A percentile compares a stretch with the other conserved stretches of the same genome.
phyloP scores from a whole-genome alignment of 2,888 invertebrate genomes.

The Eucera pruinosa region DNA sequence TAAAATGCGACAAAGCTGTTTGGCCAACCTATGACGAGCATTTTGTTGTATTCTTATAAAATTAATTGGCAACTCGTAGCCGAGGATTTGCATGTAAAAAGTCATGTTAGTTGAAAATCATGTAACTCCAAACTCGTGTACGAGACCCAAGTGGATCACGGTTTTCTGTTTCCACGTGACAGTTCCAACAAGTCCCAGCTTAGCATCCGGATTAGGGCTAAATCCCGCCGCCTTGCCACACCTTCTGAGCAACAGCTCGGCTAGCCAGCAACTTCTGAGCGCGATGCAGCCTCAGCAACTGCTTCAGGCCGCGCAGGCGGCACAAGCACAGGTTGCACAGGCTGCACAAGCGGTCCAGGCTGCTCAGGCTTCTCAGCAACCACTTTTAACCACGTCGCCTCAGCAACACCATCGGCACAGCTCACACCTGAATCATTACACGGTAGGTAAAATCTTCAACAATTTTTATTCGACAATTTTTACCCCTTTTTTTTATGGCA shows the following conservation, averaged over 20 bases:
- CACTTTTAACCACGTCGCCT: slow-evolving; percentile 81
- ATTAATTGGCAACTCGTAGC: too few species aligned
- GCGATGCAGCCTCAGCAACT: slow-evolving; percentile 90
- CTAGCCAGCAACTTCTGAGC: slow-evolving; percentile 90
- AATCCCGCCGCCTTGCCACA: slow-evolving; percentile 89
- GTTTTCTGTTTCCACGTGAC: slow-evolving; percentile 48
- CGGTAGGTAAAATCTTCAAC: slow-evolving; percentile 77
- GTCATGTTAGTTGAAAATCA: neutral
- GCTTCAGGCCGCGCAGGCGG: slow-evolving; percentile 82
- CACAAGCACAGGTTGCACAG: slow-evolving; percentile 77
- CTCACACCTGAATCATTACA: slow-evolving; percentile 82
- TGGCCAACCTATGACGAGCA: too few species aligned
- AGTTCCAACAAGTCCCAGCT: slow-evolving; percentile 87
- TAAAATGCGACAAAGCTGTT: too few species aligned
- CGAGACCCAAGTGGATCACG: neutral
- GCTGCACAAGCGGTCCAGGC: slow-evolving; percentile 76
- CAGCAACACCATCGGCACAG: slow-evolving; percentile 82
- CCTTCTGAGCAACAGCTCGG: slow-evolving; percentile 89
- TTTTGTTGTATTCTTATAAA: too few species aligned
- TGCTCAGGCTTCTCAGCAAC: slow-evolving; percentile 79
- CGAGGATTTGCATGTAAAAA: too few species aligned
- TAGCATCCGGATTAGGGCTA: slow-evolving; percentile 88
- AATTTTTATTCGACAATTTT: too few species aligned
- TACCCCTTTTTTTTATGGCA: too few species aligned
- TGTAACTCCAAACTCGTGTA: neutral